phyloP scores from a whole-genome alignment of 2,888 invertebrate genomes.

The Drosophila pegasa region DNA sequence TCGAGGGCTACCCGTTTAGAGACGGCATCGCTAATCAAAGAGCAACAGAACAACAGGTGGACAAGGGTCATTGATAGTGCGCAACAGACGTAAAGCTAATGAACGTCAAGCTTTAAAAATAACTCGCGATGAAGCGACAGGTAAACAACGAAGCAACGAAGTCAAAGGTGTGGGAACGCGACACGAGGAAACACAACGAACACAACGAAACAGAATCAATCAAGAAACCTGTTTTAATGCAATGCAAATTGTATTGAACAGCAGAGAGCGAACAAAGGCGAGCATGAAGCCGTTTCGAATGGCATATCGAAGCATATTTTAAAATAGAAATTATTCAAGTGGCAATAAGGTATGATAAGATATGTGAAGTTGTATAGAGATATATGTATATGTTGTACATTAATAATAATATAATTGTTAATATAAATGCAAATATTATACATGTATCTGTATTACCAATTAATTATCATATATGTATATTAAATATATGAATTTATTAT shows the following conservation, averaged over 20 bases:
- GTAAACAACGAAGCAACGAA: slow-evolving; percentile 22
- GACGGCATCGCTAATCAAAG: slow-evolving; percentile 47
- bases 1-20: slow-evolving; percentile 14
- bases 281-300: slow-evolving; percentile 1
- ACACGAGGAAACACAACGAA: slow-evolving; percentile 34
- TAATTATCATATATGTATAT: no score
- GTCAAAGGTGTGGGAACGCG: slow-evolving; percentile 57
- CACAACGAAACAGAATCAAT: slow-evolving; percentile 34
- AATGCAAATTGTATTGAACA: slow-evolving; percentile 55
- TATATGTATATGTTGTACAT: neutral
- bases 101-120: slow-evolving; percentile 59
- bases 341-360: neutral
- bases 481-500: no score
- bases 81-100: slow-evolving; percentile 52
- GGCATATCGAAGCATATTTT: slow-evolving; percentile 6
- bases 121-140: slow-evolving; percentile 44
- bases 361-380: neutral
- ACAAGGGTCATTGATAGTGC: slow-evolving; percentile 44
- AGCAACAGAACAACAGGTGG: slow-evolving; percentile 38
- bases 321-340: slow-evolving; percentile 18
- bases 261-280: slow-evolving; percentile 31
- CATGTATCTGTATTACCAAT: no score
- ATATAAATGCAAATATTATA: neutral
- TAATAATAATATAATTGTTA: neutral
- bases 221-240: slow-evolving; percentile 60